Percentiles rank a stretch among this genome's conserved stretches.
These are phyloP conservation scores for Metopolophium dirhodum DNA, from an alignment of 1,140 invertebrate species.

Conservation along the genomic window DNA sequence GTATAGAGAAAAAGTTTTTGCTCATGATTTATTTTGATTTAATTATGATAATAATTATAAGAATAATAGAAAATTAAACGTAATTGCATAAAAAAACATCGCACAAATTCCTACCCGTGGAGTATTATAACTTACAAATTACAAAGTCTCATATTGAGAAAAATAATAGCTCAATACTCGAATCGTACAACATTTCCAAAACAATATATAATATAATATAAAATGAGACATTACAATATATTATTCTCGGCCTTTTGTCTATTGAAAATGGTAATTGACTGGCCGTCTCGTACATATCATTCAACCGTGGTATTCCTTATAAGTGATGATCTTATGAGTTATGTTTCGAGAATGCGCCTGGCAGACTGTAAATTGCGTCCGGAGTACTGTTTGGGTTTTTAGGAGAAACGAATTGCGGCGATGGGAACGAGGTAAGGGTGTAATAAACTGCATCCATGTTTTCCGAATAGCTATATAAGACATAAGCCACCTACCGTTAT, in stretches of 20 bases:
- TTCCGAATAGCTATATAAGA: slow-evolving; percentile 14
- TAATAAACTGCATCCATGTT: slow-evolving; percentile 47
- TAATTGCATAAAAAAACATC: background rate
- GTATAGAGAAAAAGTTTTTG: background rate
- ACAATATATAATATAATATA: background rate
- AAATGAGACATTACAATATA: background rate
- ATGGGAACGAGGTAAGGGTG: background rate
- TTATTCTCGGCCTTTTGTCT: background rate
- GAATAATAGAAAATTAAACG: background rate
- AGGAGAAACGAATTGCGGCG: background rate
- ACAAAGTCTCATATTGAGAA: background rate
- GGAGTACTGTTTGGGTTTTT: background rate
- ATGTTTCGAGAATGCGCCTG: slow-evolving; percentile 14
- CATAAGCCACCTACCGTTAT: slow-evolving; percentile 23
- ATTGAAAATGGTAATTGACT: background rate
- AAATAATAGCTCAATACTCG: background rate
- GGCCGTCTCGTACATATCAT: background rate
- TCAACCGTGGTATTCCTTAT: background rate
- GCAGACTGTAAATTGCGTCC: slow-evolving; percentile 4
- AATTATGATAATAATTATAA: background rate
- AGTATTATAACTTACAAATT: background rate
- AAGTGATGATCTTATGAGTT: background rate
- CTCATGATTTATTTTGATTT: background rate
- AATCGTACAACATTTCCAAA: background rate
- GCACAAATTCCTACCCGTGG: background rate